Percentiles rank a stretch among this genome's conserved stretches.
Evolutionary conservation across 2,113 vertebrate genomes (phyloP).

Genomic region (Pachyramphus minor): DNA sequence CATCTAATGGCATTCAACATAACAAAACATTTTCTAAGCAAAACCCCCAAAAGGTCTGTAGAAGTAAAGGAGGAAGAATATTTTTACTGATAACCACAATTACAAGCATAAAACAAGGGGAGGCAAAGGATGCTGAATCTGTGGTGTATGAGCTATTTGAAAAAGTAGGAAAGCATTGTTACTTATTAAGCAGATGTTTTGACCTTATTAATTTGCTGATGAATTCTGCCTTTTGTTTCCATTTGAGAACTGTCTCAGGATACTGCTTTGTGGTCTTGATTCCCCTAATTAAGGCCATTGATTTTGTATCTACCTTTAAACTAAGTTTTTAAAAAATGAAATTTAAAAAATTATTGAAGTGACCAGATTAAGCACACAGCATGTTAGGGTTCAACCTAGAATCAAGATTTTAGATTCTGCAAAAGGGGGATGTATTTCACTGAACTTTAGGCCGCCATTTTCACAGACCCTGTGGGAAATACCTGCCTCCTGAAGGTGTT

Average conservation of each 20-base stretch:
- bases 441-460: not conserved
- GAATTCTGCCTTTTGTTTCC: not conserved
- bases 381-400: not conserved
- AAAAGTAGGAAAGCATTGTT: not conserved
- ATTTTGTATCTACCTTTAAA: not conserved
- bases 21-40: not conserved
- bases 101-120: not conserved
- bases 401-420: not conserved
- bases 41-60: not conserved
- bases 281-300: not conserved
- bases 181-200: not conserved
- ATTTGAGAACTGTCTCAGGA: not conserved
- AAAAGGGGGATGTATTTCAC: not conserved
- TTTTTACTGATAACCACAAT: not conserved
- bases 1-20: not conserved
- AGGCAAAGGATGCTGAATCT: not conserved
- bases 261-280: not conserved
- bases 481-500: not conserved
- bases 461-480: not conserved
- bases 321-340: not conserved
- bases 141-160: not conserved
- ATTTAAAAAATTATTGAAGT: not conserved
- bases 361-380: not conserved
- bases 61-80: not conserved
- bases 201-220: not conserved